Conservation (phyloP, 2,888 invertebrate genomes). For the Dynastes maya region DNA sequence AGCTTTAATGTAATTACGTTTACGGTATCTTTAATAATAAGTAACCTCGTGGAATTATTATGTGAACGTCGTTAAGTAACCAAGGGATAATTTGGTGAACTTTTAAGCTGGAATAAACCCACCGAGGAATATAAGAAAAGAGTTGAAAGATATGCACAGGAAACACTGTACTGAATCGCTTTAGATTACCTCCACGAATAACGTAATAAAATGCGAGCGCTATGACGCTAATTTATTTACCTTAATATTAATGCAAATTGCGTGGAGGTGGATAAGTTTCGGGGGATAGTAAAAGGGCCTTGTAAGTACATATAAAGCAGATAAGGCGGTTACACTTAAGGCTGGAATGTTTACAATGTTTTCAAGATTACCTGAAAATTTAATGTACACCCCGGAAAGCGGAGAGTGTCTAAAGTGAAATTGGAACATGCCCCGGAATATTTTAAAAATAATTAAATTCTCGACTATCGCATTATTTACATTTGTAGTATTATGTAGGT, state of each 20-base stretch:
- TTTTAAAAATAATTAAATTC: conserved; percentile 58
- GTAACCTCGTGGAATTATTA: not conserved
- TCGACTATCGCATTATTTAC: conserved; percentile 33
- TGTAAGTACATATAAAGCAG: conserved; percentile 48
- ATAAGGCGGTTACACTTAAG: conserved; percentile 49
- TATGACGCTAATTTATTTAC: conserved; percentile 38
- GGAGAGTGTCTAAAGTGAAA: conserved; percentile 49
- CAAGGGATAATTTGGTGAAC: too few species aligned
- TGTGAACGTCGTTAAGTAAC: too few species aligned
- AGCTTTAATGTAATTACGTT: conserved; percentile 20
- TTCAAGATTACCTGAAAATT: conserved; percentile 52
- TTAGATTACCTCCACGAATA: conserved; percentile 1
- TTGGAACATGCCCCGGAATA: conserved; percentile 59
- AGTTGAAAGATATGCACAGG: conserved; percentile 1
- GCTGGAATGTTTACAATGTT: conserved; percentile 52
- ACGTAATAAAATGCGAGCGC: conserved; percentile 4
- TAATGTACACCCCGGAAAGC: conserved; percentile 43
- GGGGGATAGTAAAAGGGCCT: conserved; percentile 17
- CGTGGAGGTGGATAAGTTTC: conserved; percentile 38
- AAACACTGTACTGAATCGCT: not conserved
- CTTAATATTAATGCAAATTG: conserved; percentile 51
- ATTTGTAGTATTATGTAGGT: too few species aligned
- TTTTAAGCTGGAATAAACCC: too few species aligned
- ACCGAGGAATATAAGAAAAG: not conserved
- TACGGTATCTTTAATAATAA: conserved; percentile 6